Base-by-base conservation (phyloP, 2,113 vertebrate species). In the Galbula dea region DNA sequence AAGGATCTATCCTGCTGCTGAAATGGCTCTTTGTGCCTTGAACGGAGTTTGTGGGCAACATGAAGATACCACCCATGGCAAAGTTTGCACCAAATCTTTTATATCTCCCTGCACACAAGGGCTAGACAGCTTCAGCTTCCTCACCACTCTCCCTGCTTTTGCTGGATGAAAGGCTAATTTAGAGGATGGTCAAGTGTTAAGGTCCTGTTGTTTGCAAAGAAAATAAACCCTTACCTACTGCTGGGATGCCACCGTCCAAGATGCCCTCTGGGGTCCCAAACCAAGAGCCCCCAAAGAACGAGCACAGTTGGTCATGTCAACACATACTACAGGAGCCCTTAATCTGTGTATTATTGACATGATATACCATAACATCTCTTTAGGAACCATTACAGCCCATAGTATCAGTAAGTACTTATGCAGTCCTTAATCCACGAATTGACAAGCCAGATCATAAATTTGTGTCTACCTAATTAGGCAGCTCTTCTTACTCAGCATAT, bases 281-380 rank as follows among this genome's bases (percentile, higher is more conserved):
- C 23, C 11, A 6, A 13, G 43, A 88, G 88, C 29, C 78, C 67
- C 77, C 78, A 22, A 82, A 83, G 79, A 83, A 55, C 78, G 41
- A 46, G 57, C 74, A 84, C 84, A n/a, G 81, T 41, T 20, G 1
- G 65, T n/a, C n/a, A 76, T 30, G 3, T 92, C 93, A n/a, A n/a
- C n/a, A n/a, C n/a, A n/a, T n/a, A n/a, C n/a, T n/a, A 84, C 92
- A 49, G 84, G 75, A 97, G 86, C 41, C 69, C 86, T 96, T 96
- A 93, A 94, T 96, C 96, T 68, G 63, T 69, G 79, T 92, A 96
- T 96, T 95, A 96, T 90, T 95, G 80, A 95, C 95, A 96, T 26
- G 23, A 83, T 37, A 90, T 83, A 93, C 95, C 91, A 66, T 69
- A 88, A 91, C 74, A 86, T 96, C 94, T 89, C 95, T 86, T 96